Evolutionary conservation across 2,113 vertebrate species (phyloP), one percentile per base, ranked within the genome.

Genomic region (Uropsilus gracilis): DNA sequence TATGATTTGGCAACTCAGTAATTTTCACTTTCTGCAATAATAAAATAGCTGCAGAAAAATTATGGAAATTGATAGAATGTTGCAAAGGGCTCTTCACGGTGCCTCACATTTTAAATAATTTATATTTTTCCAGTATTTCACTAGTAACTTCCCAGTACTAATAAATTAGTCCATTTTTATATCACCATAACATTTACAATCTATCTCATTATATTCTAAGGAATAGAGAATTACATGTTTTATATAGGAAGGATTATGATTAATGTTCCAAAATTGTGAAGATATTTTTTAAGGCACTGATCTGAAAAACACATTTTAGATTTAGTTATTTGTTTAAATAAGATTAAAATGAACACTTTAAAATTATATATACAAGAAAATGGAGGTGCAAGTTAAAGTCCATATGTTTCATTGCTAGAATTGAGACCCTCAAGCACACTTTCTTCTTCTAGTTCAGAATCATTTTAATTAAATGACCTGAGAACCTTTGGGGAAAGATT

Each of bases 381-480:
- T 90, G 13, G 90, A 92, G 14, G 37, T 76, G 22, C 63, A 82
- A 90, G 34, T 82, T 55, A 82, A 68, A 22, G 61, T 63, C 13
- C 75, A 64, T 44, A 28, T 59, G 24, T 90, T 94, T 59, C 75
- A 76, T n/a, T 90, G 72, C n/a, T 89, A 42, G 61, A 71, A 37
- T 0, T 66, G 68, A 82, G 26, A 73, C 59, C 11, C 53, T 50
- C 34, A 50, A 83, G 80, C 53, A 59, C 26, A 64, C 64, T 89
- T 63, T 8, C 9, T 86, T 89, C 42, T 57, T 8, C 37, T 77
- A 57, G 61, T 50, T 71, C 53, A 64, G 37, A 82, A 82, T 63
- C 34, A 34, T 42, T 92, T 94, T 92, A 92, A 86, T 81, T 94
- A 82, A 94, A 86, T 86, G 44, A 82, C 61, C n/a, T 8, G 53